Evolutionary conservation across 64 coral and sea anemone species (phyloP), one percentile per base, ranked within the genome.

Genomic region (Hydrozoanthus tunicans): DNA sequence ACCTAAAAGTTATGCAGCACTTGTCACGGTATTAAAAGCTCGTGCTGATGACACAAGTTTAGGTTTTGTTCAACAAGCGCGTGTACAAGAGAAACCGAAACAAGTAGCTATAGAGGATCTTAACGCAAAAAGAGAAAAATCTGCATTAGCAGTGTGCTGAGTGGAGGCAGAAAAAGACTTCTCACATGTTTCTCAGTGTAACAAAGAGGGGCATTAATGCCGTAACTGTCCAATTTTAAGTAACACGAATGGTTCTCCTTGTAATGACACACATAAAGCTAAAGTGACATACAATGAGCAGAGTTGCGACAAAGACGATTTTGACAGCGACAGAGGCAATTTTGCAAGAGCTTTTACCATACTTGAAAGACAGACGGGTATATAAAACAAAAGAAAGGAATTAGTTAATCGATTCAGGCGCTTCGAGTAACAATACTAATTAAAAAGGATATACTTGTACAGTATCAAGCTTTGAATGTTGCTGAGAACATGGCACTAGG

Each of bases 351-450:
- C 56, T 6, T 79, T 79, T 79, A 79, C 25, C 24, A 43, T 26
- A 79, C 13, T 23, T 79, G 77, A 79, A 79, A 43, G 77, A 5
- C 24, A 79, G 24, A 6, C 77, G n/a, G 56, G 1, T 57, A 79
- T 32, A 79, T 6, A 79, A 26, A 51, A 79, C 14, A 79, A 79
- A 79, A 43, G 32, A 43, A 43, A 43, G 32, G 32, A 43, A 43
- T 1, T 79, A 43, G 79, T 13, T 82, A 17, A 83, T 83, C 25
- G 90, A 83, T 80, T 91, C 51, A 91, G 51, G 32, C 32, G 32
- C 32, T 43, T 43, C 32, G 32, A 43, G 32, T 2, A 43, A 43
- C 32, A 43, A 43, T 43, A 43, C 32, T 43, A 43, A 43, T 43
- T 43, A 43, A 43, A 43, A 43, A 43, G 32, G 32, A 43, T 43